Base-by-base conservation (phyloP, 2,888 invertebrate genomes). In the Pachycephus smyrnensis region DNA sequence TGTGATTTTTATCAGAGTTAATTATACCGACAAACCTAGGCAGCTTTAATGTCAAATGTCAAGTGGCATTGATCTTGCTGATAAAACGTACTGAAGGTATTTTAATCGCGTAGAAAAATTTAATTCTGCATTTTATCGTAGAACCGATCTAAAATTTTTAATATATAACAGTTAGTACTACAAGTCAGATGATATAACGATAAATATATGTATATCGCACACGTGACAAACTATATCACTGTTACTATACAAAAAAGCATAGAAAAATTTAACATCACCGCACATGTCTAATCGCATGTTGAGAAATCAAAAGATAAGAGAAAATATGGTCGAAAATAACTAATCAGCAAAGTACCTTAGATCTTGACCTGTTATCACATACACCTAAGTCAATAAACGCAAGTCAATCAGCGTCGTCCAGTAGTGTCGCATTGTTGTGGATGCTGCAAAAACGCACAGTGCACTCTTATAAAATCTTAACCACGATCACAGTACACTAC, bases 1-100 rank as follows among this genome's bases (percentile, higher is more conserved):
- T 6, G 55, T 55, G 55, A 55, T 55, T 55, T 55, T 55, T 55
- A 55, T 55, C 55, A 23, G 55, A 23, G 55, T 55, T 55, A 55
- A 55, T 55, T 2, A 9, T 55, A 55, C 55, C 55, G 55, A 23
- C 55, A 55, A 55, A 55, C 55, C 55, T 55, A 23, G 55, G 23
- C 55, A 55, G 9, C 55, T 55, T 15, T 2, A 71, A 71, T 32
- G 71, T 71, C 71, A 71, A 71, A 71, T 71, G 71, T 71, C 71
- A 71, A 71, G 71, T 71, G n/a, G 31, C 33, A 71, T 23, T 33
- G 71, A 71, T 31, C 71, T 23, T 3, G 12, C 12, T 71, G 71
- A 71, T 71, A 71, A 71, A 71, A 55, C 23, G 55, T 9, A 55
- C 55, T 23, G 2, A 55, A 23, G 55, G 55, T 55, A 55, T 23